Conservation (phyloP, 2,797 vertebrate genomes). For the Sebastes vulpes region DNA sequence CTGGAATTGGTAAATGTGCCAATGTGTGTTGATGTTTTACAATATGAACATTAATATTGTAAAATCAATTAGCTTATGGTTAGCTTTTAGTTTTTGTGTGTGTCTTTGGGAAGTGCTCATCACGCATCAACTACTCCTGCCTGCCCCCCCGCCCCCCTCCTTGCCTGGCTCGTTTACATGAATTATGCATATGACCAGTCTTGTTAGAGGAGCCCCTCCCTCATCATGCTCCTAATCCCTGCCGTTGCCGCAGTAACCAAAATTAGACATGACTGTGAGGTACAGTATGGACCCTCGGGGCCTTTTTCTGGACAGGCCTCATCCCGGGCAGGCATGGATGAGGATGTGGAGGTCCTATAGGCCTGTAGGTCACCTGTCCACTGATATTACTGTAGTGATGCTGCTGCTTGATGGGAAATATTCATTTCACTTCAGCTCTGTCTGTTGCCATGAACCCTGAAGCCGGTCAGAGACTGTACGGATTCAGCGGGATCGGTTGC, state of each 20-base stretch:
- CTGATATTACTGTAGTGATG: conserved; percentile 60
- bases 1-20: neutral
- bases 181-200: conserved; percentile 83
- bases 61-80: conserved; percentile 1
- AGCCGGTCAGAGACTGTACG: neutral
- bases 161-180: conserved; percentile 76
- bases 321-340: conserved; percentile 40
- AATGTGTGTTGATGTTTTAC: conserved; percentile 4
- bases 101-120: conserved; percentile 52
- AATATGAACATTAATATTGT: conserved; percentile 8
- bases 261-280: conserved; percentile 76
- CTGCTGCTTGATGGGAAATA: conserved; percentile 55
- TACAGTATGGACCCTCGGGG: conserved; percentile 65
- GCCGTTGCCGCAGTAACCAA: conserved; percentile 78
- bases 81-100: conserved; percentile 1
- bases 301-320: conserved; percentile 71
- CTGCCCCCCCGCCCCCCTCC: neutral
- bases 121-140: conserved; percentile 53
- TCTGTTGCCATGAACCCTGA: conserved; percentile 26
- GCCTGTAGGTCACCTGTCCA: conserved; percentile 76
- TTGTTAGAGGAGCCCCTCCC: conserved; percentile 78
- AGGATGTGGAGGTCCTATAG: conserved; percentile 49
- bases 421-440: conserved; percentile 41
- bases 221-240: conserved; percentile 76
- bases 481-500: neutral